Evolutionary conservation across 2,888 invertebrate genomes (phyloP), one percentile per base, ranked within the genome.

Genomic region (Drosophila barbarae): DNA sequence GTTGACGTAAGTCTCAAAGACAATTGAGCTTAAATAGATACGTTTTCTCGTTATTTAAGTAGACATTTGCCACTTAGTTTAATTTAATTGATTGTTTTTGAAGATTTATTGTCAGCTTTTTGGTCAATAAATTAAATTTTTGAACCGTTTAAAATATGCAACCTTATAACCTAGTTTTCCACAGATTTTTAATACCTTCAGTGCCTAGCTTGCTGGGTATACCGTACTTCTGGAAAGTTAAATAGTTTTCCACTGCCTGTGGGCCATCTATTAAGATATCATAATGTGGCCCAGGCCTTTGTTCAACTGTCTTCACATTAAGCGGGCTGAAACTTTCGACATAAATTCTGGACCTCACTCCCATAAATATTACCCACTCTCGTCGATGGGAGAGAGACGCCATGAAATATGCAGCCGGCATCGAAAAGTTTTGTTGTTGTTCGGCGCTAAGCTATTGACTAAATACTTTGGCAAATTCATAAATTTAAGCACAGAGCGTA

Each of bases 381-480:
- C 72, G 68, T 79, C 72, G 80, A 79, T 79, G 59, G 65, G 50
- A 35, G 59, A 15, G 60, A 41, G 61, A 15, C 15, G 41, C 39
- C 61, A 69, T 72, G 69, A 79, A 79, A 76, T 79, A 79, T 79
- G 77, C 77, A 73, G 69, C 59, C 77, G 71, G 68, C 59, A 65
- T 44, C 58, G 39, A 34, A 63, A 54, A 42, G 52, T 68, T 68
- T 44, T 35, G 41, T 61, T 69, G 44, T 60, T 57, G 46, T 58
- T 70, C 69, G 69, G 51, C 46, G 42, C 42, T 69, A 70, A 74
- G 84, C 80, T 81, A 84, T 81, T 78, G 84, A 81, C 84, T 81
- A 81, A 81, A 84, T 81, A 84, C 81, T 84, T 81, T 75, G 77
- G 69, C 75, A 78, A 81, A 81, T 84, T 81, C 84, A 81, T 83